Conservation (phyloP, 2,888 invertebrate species). For the Meghimatium bilineatum region DNA sequence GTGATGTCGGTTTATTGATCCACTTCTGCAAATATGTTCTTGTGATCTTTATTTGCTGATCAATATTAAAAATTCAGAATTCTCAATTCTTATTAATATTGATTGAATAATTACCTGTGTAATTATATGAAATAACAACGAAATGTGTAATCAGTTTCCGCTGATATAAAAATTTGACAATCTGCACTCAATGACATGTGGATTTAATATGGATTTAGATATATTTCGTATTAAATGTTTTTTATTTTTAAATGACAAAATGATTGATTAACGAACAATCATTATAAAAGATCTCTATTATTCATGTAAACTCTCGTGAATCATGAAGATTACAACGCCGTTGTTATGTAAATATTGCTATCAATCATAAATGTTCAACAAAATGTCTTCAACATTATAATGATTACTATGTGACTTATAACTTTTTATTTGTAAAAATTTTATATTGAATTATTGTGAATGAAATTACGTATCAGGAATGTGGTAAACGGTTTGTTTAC, state of each 20-base stretch:
- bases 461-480: no score
- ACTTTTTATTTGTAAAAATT: no score
- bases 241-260: background rate
- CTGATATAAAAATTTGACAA: background rate
- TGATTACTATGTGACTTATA: no score
- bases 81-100: background rate
- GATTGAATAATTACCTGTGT: background rate
- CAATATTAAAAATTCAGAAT: background rate
- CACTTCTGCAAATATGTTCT: background rate
- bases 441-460: no score
- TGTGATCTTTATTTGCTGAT: background rate
- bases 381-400: no score
- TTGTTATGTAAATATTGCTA: no score
- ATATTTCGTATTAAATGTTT: background rate
- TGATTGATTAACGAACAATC: background rate
- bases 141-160: background rate
- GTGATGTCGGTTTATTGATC: no score
- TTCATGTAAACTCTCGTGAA: background rate
- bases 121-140: background rate
- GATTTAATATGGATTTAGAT: background rate
- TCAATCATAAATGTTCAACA: no score
- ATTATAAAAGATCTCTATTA: background rate
- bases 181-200: background rate
- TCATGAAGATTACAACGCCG: no score
- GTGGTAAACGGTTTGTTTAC: no score